These are phyloP conservation scores for Hedychridium roseum DNA, from an alignment of 2,888 invertebrate species.

Conservation along the genomic window DNA sequence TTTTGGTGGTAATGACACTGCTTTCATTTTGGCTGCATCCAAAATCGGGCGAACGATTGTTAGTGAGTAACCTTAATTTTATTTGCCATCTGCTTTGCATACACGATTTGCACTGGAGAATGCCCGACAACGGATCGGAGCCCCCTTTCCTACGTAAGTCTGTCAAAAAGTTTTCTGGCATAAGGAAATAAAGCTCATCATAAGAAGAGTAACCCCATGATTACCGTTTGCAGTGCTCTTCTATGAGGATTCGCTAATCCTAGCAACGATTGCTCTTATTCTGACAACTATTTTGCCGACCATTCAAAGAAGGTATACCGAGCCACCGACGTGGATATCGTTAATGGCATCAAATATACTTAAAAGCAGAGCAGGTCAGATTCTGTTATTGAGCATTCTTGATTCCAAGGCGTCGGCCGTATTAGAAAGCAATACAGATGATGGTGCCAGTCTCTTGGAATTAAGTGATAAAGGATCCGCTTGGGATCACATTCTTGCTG, in stretches of 20 bases:
- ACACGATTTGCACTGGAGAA: conserved; percentile 67
- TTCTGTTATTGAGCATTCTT: conserved; percentile 44
- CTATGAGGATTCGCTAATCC: conserved; percentile 44
- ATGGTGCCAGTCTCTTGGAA: conserved; percentile 39
- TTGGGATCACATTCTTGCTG: conserved; percentile 43
- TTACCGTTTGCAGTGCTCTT: conserved; percentile 45
- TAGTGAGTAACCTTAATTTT: conserved; percentile 68
- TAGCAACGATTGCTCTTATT: conserved; percentile 37
- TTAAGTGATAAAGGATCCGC: conserved; percentile 20
- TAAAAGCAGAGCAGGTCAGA: conserved; percentile 46
- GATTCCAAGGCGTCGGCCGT: conserved; percentile 47
- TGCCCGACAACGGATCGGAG: conserved; percentile 67
- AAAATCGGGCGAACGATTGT: conserved; percentile 67
- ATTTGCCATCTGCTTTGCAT: conserved; percentile 69
- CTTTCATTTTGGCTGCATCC: conserved; percentile 69
- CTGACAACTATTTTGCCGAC: conserved; percentile 36
- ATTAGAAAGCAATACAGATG: conserved; percentile 41
- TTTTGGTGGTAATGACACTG: conserved; percentile 68
- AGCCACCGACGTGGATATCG: conserved; percentile 46
- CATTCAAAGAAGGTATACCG: conserved; percentile 30
- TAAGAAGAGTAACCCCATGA: too few species aligned
- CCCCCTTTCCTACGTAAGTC: conserved; percentile 41
- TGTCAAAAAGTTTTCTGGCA: too few species aligned
- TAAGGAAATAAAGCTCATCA: too few species aligned
- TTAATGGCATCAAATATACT: conserved; percentile 33